Conservation (phyloP, 2,113 vertebrate genomes). For the Bothrops jararaca region DNA sequence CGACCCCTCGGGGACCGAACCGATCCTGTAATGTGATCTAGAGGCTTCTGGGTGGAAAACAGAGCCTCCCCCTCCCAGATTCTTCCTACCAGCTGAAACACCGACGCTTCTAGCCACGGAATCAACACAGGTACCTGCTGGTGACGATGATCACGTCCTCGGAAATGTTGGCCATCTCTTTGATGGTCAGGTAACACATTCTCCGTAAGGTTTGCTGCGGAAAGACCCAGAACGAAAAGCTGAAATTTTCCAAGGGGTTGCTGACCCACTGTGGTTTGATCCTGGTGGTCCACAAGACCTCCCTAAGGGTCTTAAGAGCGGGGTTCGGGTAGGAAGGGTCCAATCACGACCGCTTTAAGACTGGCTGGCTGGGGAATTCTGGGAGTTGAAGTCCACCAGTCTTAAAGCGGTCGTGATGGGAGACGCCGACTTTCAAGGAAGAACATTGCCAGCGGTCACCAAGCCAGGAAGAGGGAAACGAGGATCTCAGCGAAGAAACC, state of each 20-base stretch:
- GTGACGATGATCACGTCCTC: constrained; percentile 99
- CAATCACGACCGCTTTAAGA: not conserved
- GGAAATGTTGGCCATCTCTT: constrained; percentile 98
- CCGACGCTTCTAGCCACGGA: not conserved
- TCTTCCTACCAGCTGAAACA: not conserved
- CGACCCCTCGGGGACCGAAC: not conserved
- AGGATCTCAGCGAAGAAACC: not conserved
- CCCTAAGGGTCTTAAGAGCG: not conserved
- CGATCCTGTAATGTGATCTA: not conserved
- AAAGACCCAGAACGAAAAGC: not conserved
- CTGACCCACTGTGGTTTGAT: not conserved
- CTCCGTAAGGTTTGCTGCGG: constrained; percentile 91
- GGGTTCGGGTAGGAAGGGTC: too few species aligned
- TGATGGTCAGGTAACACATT: constrained; percentile 98
- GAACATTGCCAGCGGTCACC: not conserved
- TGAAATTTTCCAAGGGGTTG: too few species aligned
- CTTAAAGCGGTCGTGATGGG: not conserved
- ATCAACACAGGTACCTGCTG: constrained; percentile 81
- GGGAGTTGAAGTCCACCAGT: not conserved
- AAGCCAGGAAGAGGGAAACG: not conserved
- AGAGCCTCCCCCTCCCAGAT: not conserved
- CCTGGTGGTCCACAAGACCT: not conserved
- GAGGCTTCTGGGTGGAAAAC: not conserved
- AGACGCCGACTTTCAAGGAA: not conserved
- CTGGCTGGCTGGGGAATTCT: not conserved